These are phyloP conservation scores for Cerceris rybyensis DNA, from an alignment of 2,888 invertebrate species.

Conservation along the genomic window DNA sequence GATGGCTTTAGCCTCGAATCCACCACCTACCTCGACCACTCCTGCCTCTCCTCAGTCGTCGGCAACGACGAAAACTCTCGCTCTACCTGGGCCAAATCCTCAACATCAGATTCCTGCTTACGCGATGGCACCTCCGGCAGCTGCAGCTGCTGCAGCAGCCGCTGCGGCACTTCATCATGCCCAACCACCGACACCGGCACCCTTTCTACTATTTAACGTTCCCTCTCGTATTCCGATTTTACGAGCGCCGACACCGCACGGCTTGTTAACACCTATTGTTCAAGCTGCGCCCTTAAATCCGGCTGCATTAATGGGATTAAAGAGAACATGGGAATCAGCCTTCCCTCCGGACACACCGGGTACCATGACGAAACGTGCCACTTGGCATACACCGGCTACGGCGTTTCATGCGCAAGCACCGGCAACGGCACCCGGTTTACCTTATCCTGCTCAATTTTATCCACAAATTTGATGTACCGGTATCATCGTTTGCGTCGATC, in stretches of 20 bases:
- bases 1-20: constrained; percentile 79
- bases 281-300: constrained; percentile 76
- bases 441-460: constrained; percentile 84
- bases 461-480: constrained; percentile 70
- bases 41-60: constrained; percentile 64
- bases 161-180: constrained; percentile 78
- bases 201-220: constrained; percentile 76
- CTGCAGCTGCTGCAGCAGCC: constrained; percentile 78
- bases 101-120: constrained; percentile 77
- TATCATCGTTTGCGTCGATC: not conserved
- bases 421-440: constrained; percentile 83
- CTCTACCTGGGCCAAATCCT: constrained; percentile 84
- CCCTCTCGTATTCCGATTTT: constrained; percentile 78
- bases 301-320: constrained; percentile 83
- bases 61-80: constrained; percentile 73
- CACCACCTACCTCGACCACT: constrained; percentile 67
- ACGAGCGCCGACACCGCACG: constrained; percentile 77
- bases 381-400: constrained; percentile 77
- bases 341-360: constrained; percentile 84
- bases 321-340: constrained; percentile 89
- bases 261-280: constrained; percentile 72
- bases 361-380: constrained; percentile 73
- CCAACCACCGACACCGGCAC: constrained; percentile 70
- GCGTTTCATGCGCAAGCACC: constrained; percentile 79
- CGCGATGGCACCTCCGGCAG: constrained; percentile 83